Conservation (phyloP, 2,888 invertebrate species). For the Aspidiotus destructor region DNA sequence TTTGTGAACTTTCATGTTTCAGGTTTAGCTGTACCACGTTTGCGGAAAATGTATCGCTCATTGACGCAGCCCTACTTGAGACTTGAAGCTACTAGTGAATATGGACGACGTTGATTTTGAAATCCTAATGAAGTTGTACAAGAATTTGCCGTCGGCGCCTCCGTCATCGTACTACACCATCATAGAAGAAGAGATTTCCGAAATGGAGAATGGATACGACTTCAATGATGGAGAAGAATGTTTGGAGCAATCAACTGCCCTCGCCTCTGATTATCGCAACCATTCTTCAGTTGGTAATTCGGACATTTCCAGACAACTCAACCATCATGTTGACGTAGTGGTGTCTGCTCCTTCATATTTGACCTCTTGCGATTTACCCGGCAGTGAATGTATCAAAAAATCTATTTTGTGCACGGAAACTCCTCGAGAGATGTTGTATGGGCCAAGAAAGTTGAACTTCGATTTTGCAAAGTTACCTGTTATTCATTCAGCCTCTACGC, state of each 20-base stretch:
- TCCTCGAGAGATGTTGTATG: neutral
- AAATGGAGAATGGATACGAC: neutral
- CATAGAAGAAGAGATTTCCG: neutral
- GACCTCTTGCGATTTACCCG: neutral
- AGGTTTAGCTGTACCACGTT: too few relatives aligned
- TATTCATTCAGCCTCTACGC: constrained; percentile 8
- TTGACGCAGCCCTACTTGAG: too few relatives aligned
- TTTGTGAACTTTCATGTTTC: too few relatives aligned
- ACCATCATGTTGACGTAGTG: neutral
- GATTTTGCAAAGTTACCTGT: constrained; percentile 7
- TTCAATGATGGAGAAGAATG: neutral
- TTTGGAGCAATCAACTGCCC: neutral
- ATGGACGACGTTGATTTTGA: too few relatives aligned
- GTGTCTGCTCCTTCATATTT: too few relatives aligned
- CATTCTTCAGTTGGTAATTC: neutral
- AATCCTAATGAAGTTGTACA: neutral
- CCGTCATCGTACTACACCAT: neutral
- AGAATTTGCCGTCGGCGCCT: neutral
- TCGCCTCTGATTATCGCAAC: neutral
- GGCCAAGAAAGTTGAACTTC: neutral
- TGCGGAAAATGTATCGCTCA: too few relatives aligned
- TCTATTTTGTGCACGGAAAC: constrained; percentile 22
- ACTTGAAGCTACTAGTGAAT: too few relatives aligned
- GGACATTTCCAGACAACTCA: neutral
- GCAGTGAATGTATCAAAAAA: constrained; percentile 23